Percentiles rank a stretch among this genome's conserved stretches.
phyloP scores from a whole-genome alignment of 2,797 vertebrate species.

The Poecilia velifera region DNA sequence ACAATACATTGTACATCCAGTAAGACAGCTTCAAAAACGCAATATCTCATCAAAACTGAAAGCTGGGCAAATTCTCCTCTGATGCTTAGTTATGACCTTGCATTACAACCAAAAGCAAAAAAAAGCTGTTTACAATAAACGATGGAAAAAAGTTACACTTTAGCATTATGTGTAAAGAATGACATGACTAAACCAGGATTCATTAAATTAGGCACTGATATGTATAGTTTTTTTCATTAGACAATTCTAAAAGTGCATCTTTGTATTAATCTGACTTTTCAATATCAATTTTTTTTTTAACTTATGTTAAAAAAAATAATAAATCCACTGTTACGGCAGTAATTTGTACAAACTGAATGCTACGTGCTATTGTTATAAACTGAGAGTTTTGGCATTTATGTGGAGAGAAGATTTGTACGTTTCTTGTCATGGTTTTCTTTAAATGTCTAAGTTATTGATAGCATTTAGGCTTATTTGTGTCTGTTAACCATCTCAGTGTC shows the following conservation, averaged over 20 bases:
- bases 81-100: not conserved
- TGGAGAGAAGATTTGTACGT: not conserved
- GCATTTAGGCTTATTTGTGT: constrained; percentile 21
- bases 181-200: not conserved
- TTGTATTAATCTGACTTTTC: not conserved
- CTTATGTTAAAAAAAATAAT: not conserved
- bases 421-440: not conserved
- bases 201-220: not conserved
- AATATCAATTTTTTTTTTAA: not conserved
- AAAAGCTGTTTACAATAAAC: not conserved
- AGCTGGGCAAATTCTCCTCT: not conserved
- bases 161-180: not conserved
- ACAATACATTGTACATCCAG: not conserved
- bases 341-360: not conserved
- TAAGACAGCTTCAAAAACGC: not conserved
- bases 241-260: not conserved
- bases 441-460: not conserved
- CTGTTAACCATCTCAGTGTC: constrained; percentile 25
- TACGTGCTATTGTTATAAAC: not conserved
- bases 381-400: not conserved
- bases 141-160: not conserved
- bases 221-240: not conserved
- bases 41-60: not conserved
- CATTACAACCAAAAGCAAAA: not conserved
- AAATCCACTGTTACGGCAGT: not conserved